A percentile compares a stretch with the other conserved stretches of the same genome.
Evolutionary conservation across 2,888 invertebrate species (phyloP).

Genomic region (Rhingia rostrata): DNA sequence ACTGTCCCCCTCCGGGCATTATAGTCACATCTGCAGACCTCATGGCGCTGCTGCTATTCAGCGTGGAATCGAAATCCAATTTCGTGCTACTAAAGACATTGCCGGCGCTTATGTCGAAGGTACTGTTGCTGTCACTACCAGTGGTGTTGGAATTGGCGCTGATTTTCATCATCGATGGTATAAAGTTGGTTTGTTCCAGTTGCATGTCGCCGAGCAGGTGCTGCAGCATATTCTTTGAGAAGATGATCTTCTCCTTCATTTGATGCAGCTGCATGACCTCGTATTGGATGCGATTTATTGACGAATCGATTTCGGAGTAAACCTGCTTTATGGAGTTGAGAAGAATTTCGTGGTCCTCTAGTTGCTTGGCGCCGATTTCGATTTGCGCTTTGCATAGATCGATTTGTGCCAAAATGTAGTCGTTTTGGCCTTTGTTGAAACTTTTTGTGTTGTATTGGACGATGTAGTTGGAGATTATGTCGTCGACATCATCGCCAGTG

Average conservation of each 20-base stretch:
- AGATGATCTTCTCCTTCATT: conserved; percentile 82
- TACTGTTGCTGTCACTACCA: conserved; percentile 75
- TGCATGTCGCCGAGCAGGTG: conserved; percentile 79
- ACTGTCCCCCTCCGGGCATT: conserved; percentile 40
- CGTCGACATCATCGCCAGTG: conserved; percentile 77
- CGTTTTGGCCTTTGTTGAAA: conserved; percentile 78
- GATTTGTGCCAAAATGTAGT: conserved; percentile 79
- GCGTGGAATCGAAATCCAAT: conserved; percentile 80
- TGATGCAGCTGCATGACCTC: conserved; percentile 80
- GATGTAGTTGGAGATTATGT: conserved; percentile 80
- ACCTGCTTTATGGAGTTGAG: conserved; percentile 80
- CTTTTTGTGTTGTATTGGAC: conserved; percentile 79
- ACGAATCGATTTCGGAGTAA: conserved; percentile 79
- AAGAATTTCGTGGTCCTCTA: conserved; percentile 80
- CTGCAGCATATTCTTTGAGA: conserved; percentile 79
- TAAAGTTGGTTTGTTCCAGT: conserved; percentile 77
- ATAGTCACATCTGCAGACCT: conserved; percentile 66
- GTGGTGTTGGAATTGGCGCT: conserved; percentile 58
- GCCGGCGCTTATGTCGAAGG: conserved; percentile 77
- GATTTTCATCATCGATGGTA: conserved; percentile 78
- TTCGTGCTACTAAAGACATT: conserved; percentile 81
- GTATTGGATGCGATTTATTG: conserved; percentile 80
- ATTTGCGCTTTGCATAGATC: conserved; percentile 78
- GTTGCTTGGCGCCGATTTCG: conserved; percentile 76
- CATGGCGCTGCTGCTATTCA: conserved; percentile 76